Evolutionary conservation across 2,888 invertebrate species (phyloP), one percentile per base, ranked within the genome.

Genomic region (Teleiodes luculella): DNA sequence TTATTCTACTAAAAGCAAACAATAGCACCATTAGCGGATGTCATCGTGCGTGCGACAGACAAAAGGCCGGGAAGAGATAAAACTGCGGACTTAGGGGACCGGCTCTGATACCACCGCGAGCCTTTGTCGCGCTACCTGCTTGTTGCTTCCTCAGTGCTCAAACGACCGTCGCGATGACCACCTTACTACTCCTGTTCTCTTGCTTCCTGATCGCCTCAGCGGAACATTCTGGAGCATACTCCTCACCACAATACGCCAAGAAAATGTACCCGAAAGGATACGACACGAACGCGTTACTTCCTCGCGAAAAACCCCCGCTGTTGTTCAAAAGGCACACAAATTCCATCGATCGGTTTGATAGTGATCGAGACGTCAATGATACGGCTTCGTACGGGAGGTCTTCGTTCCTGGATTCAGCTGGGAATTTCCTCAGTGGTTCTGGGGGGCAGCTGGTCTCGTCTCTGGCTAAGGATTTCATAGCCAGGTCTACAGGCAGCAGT

Each of bases 401-500:
- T 0, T 80, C 86, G 11, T 78, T 90, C 20, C 60, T 89, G 55
- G 83, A 83, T 11, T 68, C 81, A 0, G 90, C 89, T 39, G 82
- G 89, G 1, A 84, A 70, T 53, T 86, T 90, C 57, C 67, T 90
- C 3, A 84, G 79, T 57, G 82, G 85, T 4, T 76, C 87, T 0
- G 89, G 90, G 8, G 88, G 90, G 0, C 91, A 92, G 57, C 84
- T 92, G 64, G 75, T 93, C 70, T 84, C 90, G 1, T 90, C 90
- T 55, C 78, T 93, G 59, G 94, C 94, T 2, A 93, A 91, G 72
- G 94, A 94, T 70, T 87, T 94, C 66, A 87, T 94, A 24, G 92
- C 92, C 58, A 91, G 94, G 67, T 94, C 94, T 0, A 91, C 93
- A 6, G 92, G 92, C 57, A 92, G 91, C 73, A 94, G 94, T 76